phyloP scores from a whole-genome alignment of 2,888 invertebrate species.

The Apamea anceps region DNA sequence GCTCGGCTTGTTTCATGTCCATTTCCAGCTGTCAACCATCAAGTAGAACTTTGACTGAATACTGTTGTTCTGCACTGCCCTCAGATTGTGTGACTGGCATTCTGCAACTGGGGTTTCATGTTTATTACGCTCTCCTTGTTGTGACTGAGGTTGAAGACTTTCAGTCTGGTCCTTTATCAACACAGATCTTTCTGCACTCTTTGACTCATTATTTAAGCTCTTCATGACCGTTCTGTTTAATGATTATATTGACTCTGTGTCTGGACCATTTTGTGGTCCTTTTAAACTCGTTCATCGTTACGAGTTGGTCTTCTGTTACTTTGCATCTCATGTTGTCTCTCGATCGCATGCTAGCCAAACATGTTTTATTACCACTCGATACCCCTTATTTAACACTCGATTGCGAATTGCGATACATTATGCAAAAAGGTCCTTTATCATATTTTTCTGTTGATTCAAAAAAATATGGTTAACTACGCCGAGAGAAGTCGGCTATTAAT shows the following conservation, averaged over 20 bases:
- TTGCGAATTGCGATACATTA: slow-evolving; percentile 13
- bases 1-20: not conserved
- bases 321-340: not conserved
- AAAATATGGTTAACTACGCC: slow-evolving; percentile 16
- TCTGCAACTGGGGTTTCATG: not conserved
- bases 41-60: not conserved
- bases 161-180: not conserved
- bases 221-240: not conserved
- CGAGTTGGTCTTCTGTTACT: slow-evolving; percentile 13
- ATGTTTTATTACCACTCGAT: slow-evolving; percentile 51
- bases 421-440: slow-evolving; percentile 1
- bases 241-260: not conserved
- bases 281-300: not conserved
- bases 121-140: not conserved
- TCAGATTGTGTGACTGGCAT: not conserved
- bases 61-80: too few species aligned
- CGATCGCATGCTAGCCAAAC: slow-evolving; percentile 28
- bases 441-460: not conserved
- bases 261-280: not conserved
- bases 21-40: not conserved
- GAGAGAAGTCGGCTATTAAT: slow-evolving; percentile 25
- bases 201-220: not conserved
- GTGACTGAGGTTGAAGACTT: not conserved
- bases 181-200: not conserved
- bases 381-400: slow-evolving; percentile 31